These are phyloP conservation scores for Antechinus flavipes DNA, from an alignment of 2,113 vertebrate genomes.

Conservation along the genomic window DNA sequence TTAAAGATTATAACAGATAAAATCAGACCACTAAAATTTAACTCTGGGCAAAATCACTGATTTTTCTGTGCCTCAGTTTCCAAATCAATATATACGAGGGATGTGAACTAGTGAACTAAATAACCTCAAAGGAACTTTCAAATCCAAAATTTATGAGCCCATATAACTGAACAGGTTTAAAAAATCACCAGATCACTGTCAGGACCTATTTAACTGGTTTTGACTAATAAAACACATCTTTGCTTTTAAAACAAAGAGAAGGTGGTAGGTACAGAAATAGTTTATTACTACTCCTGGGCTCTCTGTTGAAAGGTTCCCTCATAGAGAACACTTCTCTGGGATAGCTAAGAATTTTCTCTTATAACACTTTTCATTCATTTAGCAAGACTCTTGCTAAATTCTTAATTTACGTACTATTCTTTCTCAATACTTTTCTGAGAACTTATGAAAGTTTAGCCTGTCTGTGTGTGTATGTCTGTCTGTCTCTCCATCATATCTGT, in stretches of 20 bases:
- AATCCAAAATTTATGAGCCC: neutral
- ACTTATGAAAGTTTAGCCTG: neutral
- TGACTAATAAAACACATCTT: neutral
- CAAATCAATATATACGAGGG: neutral
- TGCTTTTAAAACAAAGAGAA: neutral
- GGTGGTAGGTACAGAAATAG: neutral
- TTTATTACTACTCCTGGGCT: neutral
- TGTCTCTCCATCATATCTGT: too few species aligned
- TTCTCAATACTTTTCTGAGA: neutral
- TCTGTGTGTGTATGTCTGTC: neutral
- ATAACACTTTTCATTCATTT: neutral
- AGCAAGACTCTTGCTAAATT: too few species aligned
- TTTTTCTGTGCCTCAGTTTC: neutral
- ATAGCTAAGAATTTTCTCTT: neutral
- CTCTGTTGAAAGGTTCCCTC: neutral
- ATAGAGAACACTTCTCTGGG: neutral
- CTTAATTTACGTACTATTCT: neutral
- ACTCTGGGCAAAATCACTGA: neutral
- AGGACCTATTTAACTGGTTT: neutral
- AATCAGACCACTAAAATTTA: neutral
- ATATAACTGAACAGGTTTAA: neutral
- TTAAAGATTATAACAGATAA: neutral
- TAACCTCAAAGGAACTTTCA: neutral
- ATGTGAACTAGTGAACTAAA: neutral
- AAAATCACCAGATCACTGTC: neutral